A percentile compares a stretch with the other conserved stretches of the same genome.
Evolutionary conservation across 2,113 vertebrate genomes (phyloP).

Genomic region (Pampusana beccarii): DNA sequence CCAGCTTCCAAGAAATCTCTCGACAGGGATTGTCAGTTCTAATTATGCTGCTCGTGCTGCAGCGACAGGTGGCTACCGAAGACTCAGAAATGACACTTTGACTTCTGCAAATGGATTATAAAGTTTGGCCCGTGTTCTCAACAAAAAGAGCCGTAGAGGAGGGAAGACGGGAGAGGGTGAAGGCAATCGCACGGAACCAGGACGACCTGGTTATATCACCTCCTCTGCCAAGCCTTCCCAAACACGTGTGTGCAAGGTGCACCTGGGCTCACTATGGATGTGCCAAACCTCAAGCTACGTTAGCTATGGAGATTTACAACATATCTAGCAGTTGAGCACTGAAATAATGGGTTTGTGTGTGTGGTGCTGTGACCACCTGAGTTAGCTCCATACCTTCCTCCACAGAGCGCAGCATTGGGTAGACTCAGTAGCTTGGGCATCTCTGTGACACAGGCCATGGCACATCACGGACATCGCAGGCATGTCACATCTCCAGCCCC

Average conservation of each 20-base stretch:
- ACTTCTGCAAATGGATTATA: not conserved
- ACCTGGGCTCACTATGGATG: not conserved
- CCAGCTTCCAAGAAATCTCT: slow-evolving; percentile 22
- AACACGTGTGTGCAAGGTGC: rapidly evolving
- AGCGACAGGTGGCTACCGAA: not conserved
- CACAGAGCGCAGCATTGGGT: rapidly evolving
- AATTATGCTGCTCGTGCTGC: not conserved
- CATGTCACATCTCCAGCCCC: not conserved
- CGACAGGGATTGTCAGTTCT: not conserved
- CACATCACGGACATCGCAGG: not conserved
- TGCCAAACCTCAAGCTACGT: rapidly evolving
- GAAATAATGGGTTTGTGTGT: rapidly evolving
- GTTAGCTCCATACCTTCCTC: not conserved
- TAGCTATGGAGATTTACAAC: not conserved
- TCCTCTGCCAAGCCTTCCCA: not conserved
- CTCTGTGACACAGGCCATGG: not conserved
- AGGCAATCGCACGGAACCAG: not conserved
- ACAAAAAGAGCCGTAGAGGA: not conserved
- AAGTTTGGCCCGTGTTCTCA: not conserved
- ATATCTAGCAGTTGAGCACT: not conserved
- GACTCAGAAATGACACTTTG: not conserved
- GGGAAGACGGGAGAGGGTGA: not conserved
- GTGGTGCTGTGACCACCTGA: not conserved
- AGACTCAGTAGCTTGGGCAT: not conserved
- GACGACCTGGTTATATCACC: not conserved